Evolutionary conservation across 2,113 vertebrate genomes (phyloP).

Genomic region (Crotalus viridis): DNA sequence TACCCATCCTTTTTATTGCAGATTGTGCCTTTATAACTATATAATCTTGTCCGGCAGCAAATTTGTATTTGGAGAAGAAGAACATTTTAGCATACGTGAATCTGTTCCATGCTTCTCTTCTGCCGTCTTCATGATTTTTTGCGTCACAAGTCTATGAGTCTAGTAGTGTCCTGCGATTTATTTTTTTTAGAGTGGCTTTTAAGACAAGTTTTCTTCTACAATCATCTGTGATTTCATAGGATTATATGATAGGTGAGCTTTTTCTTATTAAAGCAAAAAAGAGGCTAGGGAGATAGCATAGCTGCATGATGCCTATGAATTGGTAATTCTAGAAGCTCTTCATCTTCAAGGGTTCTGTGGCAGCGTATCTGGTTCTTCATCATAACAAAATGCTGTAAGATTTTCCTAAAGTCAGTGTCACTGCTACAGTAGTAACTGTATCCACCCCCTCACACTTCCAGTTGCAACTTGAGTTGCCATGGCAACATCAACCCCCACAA

Average conservation of each 20-base stretch:
- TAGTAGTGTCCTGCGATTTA: neutral
- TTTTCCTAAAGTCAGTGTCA: neutral
- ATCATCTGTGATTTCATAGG: neutral
- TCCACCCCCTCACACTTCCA: conserved; percentile 9
- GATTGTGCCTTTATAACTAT: neutral
- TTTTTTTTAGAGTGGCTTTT: neutral
- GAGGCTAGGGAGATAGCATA: neutral
- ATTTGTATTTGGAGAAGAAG: neutral
- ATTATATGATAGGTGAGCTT: neutral
- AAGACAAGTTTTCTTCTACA: neutral
- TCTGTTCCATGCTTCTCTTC: neutral
- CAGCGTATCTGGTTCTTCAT: neutral
- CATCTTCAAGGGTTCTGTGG: neutral
- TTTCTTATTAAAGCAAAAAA: neutral
- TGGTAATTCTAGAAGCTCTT: neutral
- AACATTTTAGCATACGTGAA: neutral
- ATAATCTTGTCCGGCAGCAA: neutral
- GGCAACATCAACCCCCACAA: conserved; percentile 9
- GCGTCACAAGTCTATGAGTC: neutral
- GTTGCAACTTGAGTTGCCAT: neutral
- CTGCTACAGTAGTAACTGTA: neutral
- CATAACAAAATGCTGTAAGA: neutral
- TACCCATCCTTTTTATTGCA: neutral
- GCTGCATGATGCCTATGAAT: neutral
- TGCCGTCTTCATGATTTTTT: neutral